Base-by-base conservation (phyloP, 2,797 vertebrate species). In the Scomberomorus guttatus region DNA sequence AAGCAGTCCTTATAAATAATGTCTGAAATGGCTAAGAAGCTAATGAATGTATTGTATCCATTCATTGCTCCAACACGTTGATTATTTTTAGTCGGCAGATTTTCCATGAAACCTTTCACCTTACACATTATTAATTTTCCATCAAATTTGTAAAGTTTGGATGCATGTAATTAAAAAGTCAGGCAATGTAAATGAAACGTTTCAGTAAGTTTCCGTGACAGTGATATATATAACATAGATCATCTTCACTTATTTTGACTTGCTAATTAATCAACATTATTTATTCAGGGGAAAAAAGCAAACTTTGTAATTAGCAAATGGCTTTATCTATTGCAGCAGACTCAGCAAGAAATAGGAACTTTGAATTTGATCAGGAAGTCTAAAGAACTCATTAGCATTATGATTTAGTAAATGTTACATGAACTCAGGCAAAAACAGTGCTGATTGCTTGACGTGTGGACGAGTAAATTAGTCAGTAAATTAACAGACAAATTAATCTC, bases 251-350 rank as follows among this genome's bases (percentile, higher is more conserved):
- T 91, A 89, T 92, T 94, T 89, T 93, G 93, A 95, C 95, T 94
- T 89, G 91, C 93, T 94, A 95, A 96, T 96, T 96, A 94, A 96
- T 96, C 94, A 94, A 94, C 82, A 93, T 95, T 94, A 95, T 95
- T 95, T 95, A 94, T 95, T 94, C 82, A 54, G 78, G 85, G 72
- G 72, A 88, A 91, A 90, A 89, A 90, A 81, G 81, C 72, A 79
- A 93, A 93, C 87, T 94, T 94, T 93, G 88, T 92, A 94, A 95
- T 95, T 94, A 94, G 91, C 81, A 82, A 85, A 88, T 82, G 82
- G 86, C 85, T 91, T 91, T 88, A 94, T 94, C 88, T 93, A 83
- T 77, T 89, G 84, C 77, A 77, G 88, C 89, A 88, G 62, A 89
- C 86, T 91, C 89, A 82, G 89, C 84, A 77, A 89, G 82, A 90